Evolutionary conservation across 2,888 invertebrate species (phyloP).

Genomic region (Sericinus montela): DNA sequence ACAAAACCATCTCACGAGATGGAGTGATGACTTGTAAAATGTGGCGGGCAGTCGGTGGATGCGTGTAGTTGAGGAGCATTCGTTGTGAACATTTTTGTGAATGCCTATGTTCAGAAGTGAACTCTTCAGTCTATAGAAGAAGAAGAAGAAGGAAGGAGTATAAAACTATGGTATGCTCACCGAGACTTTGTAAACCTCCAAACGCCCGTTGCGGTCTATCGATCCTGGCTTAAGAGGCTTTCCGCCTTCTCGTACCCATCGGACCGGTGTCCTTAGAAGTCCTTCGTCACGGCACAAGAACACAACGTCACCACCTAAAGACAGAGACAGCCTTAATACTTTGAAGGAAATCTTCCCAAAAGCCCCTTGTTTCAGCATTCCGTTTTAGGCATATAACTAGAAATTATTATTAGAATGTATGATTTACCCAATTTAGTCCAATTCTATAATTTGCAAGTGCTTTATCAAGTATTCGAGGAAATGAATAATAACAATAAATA

Average conservation of each 20-base stretch:
- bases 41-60: no score
- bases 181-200: slow-evolving; percentile 91
- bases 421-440: no score
- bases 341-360: background rate
- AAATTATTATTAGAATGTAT: background rate
- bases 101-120: no score
- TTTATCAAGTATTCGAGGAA: no score
- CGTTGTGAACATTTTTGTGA: no score
- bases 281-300: slow-evolving; percentile 96
- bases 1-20: no score
- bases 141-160: no score
- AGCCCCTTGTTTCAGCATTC: slow-evolving; percentile 2
- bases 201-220: slow-evolving; percentile 85
- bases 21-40: no score
- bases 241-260: slow-evolving; percentile 86
- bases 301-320: slow-evolving; percentile 92
- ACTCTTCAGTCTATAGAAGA: no score
- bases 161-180: slow-evolving; percentile 49
- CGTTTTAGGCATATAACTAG: background rate
- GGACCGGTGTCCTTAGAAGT: slow-evolving; percentile 85
- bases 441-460: no score
- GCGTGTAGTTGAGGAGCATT: no score
- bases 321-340: slow-evolving; percentile 1
- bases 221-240: slow-evolving; percentile 87
- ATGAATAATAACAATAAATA: background rate